Conservation (phyloP, 2,113 vertebrate species). For the Pandion haliaetus region DNA sequence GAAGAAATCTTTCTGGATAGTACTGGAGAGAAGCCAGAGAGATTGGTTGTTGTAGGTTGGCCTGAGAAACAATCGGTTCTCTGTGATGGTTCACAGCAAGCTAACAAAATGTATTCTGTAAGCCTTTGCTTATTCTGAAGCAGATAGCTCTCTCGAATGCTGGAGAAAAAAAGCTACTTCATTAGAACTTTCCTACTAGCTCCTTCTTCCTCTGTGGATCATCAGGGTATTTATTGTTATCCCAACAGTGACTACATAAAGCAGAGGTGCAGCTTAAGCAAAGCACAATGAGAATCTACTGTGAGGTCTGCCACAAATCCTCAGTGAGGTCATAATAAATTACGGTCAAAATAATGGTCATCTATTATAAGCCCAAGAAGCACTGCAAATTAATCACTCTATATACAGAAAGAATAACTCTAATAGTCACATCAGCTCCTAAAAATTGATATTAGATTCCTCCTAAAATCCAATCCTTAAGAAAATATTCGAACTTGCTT, state of each 20-base stretch:
- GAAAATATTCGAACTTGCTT: background rate
- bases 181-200: background rate
- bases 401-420: background rate
- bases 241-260: background rate
- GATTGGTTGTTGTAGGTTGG: background rate
- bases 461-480: background rate
- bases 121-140: background rate
- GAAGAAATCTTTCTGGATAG: conserved; percentile 7
- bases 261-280: background rate
- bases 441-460: background rate
- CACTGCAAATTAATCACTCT: background rate
- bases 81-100: background rate
- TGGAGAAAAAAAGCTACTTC: background rate
- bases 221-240: background rate
- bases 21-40: background rate
- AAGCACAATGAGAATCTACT: background rate
- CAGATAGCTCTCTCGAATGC: background rate
- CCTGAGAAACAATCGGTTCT: background rate
- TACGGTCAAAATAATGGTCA: background rate
- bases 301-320: background rate
- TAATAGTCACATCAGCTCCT: background rate
- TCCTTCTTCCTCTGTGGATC: background rate
- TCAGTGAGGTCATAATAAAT: background rate
- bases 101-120: background rate
- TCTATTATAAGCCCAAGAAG: background rate